Conservation (phyloP, 2,888 invertebrate genomes). For the Nemotelus nigrinus region DNA sequence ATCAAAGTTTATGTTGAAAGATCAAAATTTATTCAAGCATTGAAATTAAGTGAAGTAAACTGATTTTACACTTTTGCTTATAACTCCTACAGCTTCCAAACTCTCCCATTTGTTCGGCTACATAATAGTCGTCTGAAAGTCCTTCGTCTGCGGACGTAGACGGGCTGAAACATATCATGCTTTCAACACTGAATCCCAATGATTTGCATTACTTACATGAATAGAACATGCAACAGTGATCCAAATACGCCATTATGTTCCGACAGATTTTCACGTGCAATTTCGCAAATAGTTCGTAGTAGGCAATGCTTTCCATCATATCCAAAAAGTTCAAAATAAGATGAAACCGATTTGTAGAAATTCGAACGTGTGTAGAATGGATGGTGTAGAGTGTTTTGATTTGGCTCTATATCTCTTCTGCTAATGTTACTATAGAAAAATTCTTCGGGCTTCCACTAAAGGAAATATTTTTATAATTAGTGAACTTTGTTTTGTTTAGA, state of each 20-base stretch:
- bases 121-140: conserved; percentile 67
- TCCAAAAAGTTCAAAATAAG: conserved; percentile 56
- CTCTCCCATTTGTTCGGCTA: conserved; percentile 69
- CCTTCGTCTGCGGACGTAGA: conserved; percentile 69
- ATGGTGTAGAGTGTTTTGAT: background rate
- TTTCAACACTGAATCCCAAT: conserved; percentile 5
- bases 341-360: conserved; percentile 15
- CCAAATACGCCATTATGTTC: conserved; percentile 73
- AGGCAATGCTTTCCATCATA: conserved; percentile 72
- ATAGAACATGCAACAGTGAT: conserved; percentile 72
- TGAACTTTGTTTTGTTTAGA: background rate
- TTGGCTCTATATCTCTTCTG: background rate
- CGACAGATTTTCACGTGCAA: conserved; percentile 63
- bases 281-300: conserved; percentile 74
- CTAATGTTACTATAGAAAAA: conserved; percentile 23
- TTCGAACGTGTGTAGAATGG: background rate
- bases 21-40: too few species aligned
- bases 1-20: too few species aligned
- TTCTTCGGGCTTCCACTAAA: conserved; percentile 37
- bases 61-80: conserved; percentile 66
- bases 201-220: conserved; percentile 70
- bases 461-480: background rate
- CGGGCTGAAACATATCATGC: conserved; percentile 66
- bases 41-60: conserved; percentile 68
- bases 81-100: conserved; percentile 68